Conservation (phyloP, 2,113 vertebrate species). For the Andinoacara biseriatus region DNA sequence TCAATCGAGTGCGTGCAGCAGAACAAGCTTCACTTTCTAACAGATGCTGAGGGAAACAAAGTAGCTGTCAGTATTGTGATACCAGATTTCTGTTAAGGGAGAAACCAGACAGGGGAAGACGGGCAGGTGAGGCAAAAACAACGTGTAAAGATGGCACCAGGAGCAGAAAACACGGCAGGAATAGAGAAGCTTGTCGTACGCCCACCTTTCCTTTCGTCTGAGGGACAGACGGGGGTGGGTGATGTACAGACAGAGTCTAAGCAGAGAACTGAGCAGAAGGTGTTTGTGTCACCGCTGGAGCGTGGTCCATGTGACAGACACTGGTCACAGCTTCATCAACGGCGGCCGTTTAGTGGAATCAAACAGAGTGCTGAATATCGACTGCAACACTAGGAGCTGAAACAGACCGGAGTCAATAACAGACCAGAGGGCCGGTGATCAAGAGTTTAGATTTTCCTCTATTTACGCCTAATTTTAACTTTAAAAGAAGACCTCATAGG, state of each 20-base stretch:
- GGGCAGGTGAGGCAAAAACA: conserved; percentile 9
- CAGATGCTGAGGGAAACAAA: conserved; percentile 57
- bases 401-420: conserved; percentile 36
- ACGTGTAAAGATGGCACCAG: conserved; percentile 6
- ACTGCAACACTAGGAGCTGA: conserved; percentile 31
- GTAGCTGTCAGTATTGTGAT: conserved; percentile 53
- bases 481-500: not conserved
- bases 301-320: not conserved
- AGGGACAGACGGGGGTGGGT: conserved; percentile 12
- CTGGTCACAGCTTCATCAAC: conserved; percentile 21
- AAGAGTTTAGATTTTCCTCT: conserved; percentile 36
- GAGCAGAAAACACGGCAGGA: not conserved
- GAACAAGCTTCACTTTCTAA: conserved; percentile 45
- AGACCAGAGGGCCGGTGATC: not conserved
- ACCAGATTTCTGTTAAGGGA: conserved; percentile 36
- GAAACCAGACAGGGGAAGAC: not conserved
- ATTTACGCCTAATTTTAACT: conserved; percentile 22
- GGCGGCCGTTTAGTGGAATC: conserved; percentile 10
- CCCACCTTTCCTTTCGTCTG: not conserved
- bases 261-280: not conserved
- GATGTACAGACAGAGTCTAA: not conserved
- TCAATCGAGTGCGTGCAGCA: conserved; percentile 18
- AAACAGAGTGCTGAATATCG: conserved; percentile 24
- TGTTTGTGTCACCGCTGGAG: conserved; percentile 7
- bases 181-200: not conserved